Percentiles rank a stretch among this genome's conserved stretches.
phyloP scores from a whole-genome alignment of 2,113 vertebrate species.

The Bos javanicus region DNA sequence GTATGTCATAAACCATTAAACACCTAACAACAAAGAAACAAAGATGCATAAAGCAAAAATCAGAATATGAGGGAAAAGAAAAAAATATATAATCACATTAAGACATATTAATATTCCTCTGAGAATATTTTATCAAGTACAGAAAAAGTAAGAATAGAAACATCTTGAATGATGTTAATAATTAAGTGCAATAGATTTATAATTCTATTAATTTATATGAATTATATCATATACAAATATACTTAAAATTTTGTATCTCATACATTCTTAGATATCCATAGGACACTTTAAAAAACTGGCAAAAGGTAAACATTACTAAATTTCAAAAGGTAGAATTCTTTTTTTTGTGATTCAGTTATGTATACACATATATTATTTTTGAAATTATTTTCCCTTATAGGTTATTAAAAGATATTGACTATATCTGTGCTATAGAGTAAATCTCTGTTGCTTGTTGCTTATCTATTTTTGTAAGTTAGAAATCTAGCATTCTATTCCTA shows the following conservation, averaged over 20 bases:
- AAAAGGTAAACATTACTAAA: background rate
- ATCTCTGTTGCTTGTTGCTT: background rate
- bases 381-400: background rate
- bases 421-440: background rate
- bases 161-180: too few relatives aligned
- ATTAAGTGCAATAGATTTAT: too few relatives aligned
- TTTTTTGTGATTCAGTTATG: background rate
- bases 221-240: background rate
- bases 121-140: too few relatives aligned
- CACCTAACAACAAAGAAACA: background rate
- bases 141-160: too few relatives aligned
- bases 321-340: background rate
- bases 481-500: background rate
- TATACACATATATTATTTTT: background rate
- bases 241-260: background rate
- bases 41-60: background rate
- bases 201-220: background rate
- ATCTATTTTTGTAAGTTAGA: background rate
- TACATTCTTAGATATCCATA: slow-evolving; percentile 14
- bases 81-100: too few relatives aligned
- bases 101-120: too few relatives aligned
- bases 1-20: background rate
- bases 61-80: too few relatives aligned
- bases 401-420: background rate
- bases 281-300: background rate